Conservation (phyloP, 2,113 vertebrate genomes). For the Hydrolagus affinis region DNA sequence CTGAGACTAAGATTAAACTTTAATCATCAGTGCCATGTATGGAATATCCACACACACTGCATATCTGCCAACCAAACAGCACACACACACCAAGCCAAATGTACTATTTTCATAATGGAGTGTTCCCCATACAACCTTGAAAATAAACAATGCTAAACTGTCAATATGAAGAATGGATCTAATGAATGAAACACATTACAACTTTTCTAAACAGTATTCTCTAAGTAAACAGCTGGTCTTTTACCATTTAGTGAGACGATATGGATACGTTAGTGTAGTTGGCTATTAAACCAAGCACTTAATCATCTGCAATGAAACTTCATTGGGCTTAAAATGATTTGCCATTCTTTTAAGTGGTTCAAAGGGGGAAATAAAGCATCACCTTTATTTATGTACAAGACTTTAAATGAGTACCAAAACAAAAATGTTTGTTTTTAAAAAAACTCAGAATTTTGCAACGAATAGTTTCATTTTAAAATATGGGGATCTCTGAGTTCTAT, state of each 20-base stretch:
- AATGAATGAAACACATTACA: constrained; percentile 27
- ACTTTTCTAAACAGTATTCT: constrained; percentile 26
- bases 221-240: constrained; percentile 18
- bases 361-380: background rate
- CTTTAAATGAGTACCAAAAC: background rate
- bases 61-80: background rate
- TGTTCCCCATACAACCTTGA: background rate
- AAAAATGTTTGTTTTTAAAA: background rate
- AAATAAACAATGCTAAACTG: constrained; percentile 10
- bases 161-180: constrained; percentile 16
- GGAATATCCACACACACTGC: background rate
- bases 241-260: constrained; percentile 26
- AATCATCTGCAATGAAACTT: constrained; percentile 19
- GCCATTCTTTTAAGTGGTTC: constrained; percentile 13
- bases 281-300: constrained; percentile 28
- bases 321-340: background rate
- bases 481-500: constrained; percentile 39
- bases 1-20: too few relatives aligned
- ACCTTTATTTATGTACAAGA: background rate
- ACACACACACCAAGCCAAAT: background rate
- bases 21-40: too few relatives aligned
- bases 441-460: background rate
- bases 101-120: background rate
- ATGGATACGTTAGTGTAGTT: constrained; percentile 4
- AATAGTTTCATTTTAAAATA: constrained; percentile 11